Percentiles rank a stretch among this genome's conserved stretches.
phyloP scores from a whole-genome alignment of 2,888 invertebrate species.

The Argyresthia goedartella region DNA sequence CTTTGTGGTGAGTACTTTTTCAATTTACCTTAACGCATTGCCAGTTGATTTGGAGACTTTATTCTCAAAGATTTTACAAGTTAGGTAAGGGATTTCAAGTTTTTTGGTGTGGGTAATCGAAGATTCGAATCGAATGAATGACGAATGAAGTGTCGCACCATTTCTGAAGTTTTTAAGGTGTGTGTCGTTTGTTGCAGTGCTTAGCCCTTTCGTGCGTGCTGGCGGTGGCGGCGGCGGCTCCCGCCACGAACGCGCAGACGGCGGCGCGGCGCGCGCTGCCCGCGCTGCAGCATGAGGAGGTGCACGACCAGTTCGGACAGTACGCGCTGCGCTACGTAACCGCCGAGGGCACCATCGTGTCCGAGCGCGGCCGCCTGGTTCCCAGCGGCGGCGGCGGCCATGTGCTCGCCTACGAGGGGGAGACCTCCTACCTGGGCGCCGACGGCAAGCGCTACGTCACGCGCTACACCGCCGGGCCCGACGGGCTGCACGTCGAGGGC shows the following conservation, averaged over 20 bases:
- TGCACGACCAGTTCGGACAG: slow-evolving; percentile 35
- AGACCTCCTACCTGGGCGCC: slow-evolving; percentile 33
- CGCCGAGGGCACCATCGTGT: slow-evolving; percentile 35
- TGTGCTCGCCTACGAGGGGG: slow-evolving; percentile 35
- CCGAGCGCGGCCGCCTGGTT: slow-evolving; percentile 34
- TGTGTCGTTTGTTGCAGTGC: too few relatives aligned
- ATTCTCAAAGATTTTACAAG: too few relatives aligned
- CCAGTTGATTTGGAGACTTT: too few relatives aligned
- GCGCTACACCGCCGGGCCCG: slow-evolving; percentile 34
- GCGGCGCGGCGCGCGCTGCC: slow-evolving; percentile 19
- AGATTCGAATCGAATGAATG: too few relatives aligned
- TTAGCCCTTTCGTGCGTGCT: background rate
- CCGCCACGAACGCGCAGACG: background rate
- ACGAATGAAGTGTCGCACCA: too few relatives aligned
- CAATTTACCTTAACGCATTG: too few relatives aligned
- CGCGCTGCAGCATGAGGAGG: slow-evolving; percentile 29
- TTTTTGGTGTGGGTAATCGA: too few relatives aligned
- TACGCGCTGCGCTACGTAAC: slow-evolving; percentile 39
- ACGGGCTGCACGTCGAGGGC: slow-evolving; percentile 31
- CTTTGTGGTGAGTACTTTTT: too few relatives aligned
- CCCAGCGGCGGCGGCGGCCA: slow-evolving; percentile 24
- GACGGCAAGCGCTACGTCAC: slow-evolving; percentile 41
- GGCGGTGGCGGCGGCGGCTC: background rate
- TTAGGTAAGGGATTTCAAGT: too few relatives aligned
- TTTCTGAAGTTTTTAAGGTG: too few relatives aligned